phyloP scores from a whole-genome alignment of 1,140 invertebrate species.

The Gryon sp. region DNA sequence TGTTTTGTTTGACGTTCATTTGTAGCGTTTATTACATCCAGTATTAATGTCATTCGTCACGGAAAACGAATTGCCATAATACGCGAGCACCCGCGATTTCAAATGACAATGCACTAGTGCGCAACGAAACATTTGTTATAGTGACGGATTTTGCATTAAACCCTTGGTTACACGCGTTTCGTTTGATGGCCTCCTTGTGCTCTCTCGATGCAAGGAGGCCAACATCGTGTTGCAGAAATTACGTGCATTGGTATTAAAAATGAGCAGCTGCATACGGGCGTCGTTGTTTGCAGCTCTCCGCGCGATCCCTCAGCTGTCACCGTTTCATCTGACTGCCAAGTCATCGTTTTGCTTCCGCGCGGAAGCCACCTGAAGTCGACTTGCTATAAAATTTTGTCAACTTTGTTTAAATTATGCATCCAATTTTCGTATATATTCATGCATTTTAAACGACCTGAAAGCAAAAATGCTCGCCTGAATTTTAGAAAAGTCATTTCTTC shows the following conservation, averaged over 20 bases:
- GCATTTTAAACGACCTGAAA: too few relatives aligned
- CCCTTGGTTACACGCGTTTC: slow-evolving; percentile 7
- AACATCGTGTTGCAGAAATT: slow-evolving; percentile 33
- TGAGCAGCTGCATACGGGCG: slow-evolving; percentile 71
- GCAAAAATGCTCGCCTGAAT: too few relatives aligned
- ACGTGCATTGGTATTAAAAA: slow-evolving; percentile 62
- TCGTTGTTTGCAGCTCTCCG: slow-evolving; percentile 64
- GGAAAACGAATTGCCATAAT: slow-evolving; percentile 36
- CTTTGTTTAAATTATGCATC: too few relatives aligned
- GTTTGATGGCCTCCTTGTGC: slow-evolving; percentile 13
- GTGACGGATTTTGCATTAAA: slow-evolving; percentile 9
- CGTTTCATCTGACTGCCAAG: slow-evolving; percentile 57
- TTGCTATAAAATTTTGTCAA: slow-evolving; percentile 46
- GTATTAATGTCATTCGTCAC: slow-evolving; percentile 30
- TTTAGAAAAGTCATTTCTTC: too few relatives aligned
- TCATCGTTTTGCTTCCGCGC: slow-evolving; percentile 61
- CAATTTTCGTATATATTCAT: too few relatives aligned
- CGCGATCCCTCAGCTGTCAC: slow-evolving; percentile 72
- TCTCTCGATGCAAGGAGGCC: slow-evolving; percentile 17
- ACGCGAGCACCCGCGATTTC: slow-evolving; percentile 11
- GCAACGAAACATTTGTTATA: slow-evolving; percentile 25
- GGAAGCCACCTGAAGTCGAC: slow-evolving; percentile 57
- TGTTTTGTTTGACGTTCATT: too few relatives aligned
- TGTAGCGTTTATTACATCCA: slow-evolving; percentile 3
- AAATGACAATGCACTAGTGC: neutral